Conservation (phyloP, 2,797 vertebrate species). For the Pantherophis vulpinus region DNA sequence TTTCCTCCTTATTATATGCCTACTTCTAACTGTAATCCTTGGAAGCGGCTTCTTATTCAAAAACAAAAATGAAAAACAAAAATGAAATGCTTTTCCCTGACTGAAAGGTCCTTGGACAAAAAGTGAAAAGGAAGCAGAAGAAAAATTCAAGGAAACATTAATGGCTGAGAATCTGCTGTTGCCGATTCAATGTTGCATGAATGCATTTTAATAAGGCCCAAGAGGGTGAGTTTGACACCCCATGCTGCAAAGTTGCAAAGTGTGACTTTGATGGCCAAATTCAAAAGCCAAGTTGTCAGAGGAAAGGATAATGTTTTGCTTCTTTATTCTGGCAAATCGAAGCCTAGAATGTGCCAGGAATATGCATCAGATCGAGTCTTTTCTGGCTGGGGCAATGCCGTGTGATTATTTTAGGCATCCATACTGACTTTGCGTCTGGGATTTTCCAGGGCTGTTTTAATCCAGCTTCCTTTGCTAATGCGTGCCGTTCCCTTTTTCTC, state of each 20-base stretch:
- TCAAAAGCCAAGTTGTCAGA: not conserved
- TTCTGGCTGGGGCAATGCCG: not conserved
- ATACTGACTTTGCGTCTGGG: not conserved
- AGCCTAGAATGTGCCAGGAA: not conserved
- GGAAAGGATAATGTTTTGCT: not conserved
- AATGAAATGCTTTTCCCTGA: not conserved
- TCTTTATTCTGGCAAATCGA: not conserved
- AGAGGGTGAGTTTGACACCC: not conserved
- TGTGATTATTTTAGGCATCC: not conserved
- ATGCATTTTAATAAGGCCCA: not conserved
- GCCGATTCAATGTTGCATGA: not conserved
- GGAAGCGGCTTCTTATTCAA: not conserved
- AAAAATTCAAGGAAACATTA: not conserved
- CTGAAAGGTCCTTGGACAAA: not conserved
- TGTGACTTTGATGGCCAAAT: not conserved
- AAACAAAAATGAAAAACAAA: not conserved
- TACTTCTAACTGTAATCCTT: not conserved
- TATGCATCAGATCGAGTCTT: not conserved
- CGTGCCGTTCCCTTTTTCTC: not conserved
- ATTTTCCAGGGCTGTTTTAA: not conserved
- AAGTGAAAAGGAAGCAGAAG: not conserved
- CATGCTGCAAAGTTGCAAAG: not conserved
- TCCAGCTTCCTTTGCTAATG: not conserved
- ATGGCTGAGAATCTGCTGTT: not conserved
- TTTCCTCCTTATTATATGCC: not conserved